Percentiles rank a stretch among this genome's conserved stretches.
Evolutionary conservation across 2,888 invertebrate species (phyloP).

Genomic region (Ophioninae sp.): DNA sequence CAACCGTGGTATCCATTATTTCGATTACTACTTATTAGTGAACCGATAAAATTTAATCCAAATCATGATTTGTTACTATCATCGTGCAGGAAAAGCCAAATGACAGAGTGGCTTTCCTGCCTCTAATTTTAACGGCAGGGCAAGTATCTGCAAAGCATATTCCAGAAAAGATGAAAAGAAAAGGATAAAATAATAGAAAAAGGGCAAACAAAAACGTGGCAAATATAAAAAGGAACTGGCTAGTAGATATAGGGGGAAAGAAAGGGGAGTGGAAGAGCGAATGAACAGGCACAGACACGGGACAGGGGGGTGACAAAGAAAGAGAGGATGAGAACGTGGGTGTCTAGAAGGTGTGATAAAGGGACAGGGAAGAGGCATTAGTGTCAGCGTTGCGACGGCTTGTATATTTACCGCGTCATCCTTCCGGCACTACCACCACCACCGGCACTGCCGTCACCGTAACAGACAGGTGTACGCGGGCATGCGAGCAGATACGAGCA

Average conservation of each 20-base stretch:
- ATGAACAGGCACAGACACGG: neutral
- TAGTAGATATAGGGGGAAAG: no score
- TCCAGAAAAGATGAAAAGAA: neutral
- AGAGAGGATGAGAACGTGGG: conserved; percentile 16
- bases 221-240: no score
- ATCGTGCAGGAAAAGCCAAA: conserved; percentile 37
- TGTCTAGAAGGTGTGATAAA: conserved; percentile 63
- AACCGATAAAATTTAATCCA: conserved; percentile 3
- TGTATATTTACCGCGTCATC: conserved; percentile 69
- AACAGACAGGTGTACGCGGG: conserved; percentile 64
- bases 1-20: conserved; percentile 44
- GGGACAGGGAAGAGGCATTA: conserved; percentile 67
- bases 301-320: neutral
- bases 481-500: conserved; percentile 23
- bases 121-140: conserved; percentile 37
- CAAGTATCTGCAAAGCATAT: conserved; percentile 38
- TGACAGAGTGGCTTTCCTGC: conserved; percentile 26
- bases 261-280: neutral
- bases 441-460: conserved; percentile 60
- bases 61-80: conserved; percentile 8
- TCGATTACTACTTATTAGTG: conserved; percentile 8
- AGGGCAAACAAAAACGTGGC: no score
- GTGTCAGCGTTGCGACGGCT: conserved; percentile 66
- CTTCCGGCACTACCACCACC: no score
- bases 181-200: no score